A percentile compares a stretch with the other conserved stretches of the same genome.
Conservation (phyloP, 2,888 invertebrate species). For the Drosophila dives region DNA sequence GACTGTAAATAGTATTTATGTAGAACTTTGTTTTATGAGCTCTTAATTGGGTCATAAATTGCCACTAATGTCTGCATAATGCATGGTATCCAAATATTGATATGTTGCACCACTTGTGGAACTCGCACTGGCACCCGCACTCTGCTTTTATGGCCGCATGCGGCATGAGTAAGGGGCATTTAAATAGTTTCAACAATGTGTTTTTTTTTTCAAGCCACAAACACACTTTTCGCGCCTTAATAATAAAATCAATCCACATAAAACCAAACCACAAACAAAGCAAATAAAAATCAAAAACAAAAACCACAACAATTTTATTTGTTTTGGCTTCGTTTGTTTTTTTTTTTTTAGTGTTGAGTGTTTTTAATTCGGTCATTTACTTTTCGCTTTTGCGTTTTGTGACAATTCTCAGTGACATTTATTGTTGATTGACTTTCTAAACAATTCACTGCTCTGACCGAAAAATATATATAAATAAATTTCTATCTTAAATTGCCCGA, state of each 20-base stretch:
- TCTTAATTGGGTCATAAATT: constrained; percentile 70
- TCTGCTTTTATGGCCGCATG: constrained; percentile 13
- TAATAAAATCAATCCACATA: constrained; percentile 25
- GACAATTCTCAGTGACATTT: constrained; percentile 47
- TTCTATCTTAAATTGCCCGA: constrained; percentile 16
- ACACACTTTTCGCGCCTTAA: constrained; percentile 46
- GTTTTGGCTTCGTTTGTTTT: constrained; percentile 25
- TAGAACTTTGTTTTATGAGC: constrained; percentile 56
- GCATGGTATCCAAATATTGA: constrained; percentile 43
- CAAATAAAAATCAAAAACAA: constrained; percentile 8
- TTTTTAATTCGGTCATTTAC: constrained; percentile 59
- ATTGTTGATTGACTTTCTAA: constrained; percentile 69
- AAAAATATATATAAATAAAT: constrained; percentile 42
- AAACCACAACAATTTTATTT: constrained; percentile 27
- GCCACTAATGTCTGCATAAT: constrained; percentile 58
- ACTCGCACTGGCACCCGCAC: neutral
- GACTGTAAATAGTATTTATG: constrained; percentile 15
- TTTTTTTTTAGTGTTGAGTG: constrained; percentile 15
- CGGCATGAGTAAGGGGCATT: constrained; percentile 10
- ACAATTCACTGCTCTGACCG: constrained; percentile 39
- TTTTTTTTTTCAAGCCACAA: constrained; percentile 28
- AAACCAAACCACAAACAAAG: constrained; percentile 35
- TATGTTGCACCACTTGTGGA: constrained; percentile 38
- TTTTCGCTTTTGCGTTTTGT: constrained; percentile 56
- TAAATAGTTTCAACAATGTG: constrained; percentile 29